A percentile compares a stretch with the other conserved stretches of the same genome.
Conservation (phyloP, 2,888 invertebrate species). For the Ethmia dodecea region DNA sequence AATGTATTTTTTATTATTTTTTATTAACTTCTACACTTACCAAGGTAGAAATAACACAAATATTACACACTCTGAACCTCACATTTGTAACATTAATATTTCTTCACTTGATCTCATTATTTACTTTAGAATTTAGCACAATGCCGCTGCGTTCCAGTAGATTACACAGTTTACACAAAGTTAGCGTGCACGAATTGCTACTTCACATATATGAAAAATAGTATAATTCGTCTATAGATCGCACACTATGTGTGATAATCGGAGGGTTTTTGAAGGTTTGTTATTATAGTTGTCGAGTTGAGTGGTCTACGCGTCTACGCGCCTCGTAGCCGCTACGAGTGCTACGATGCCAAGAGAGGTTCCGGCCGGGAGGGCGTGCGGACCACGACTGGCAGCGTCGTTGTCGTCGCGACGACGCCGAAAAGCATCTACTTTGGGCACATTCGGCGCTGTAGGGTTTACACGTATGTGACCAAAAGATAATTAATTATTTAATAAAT, state of each 20-base stretch:
- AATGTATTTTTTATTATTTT: no score
- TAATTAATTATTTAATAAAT: no score
- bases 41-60: no score
- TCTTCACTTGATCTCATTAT: conserved; percentile 24
- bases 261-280: no score
- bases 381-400: conserved; percentile 37
- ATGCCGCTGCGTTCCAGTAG: conserved; percentile 7
- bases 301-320: conserved; percentile 27
- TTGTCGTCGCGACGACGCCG: conserved; percentile 3
- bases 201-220: not conserved
- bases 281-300: conserved; percentile 2
- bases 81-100: conserved; percentile 27
- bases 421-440: conserved; percentile 11
- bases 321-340: conserved; percentile 26
- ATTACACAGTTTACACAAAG: conserved; percentile 20
- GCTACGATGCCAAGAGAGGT: conserved; percentile 27
- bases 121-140: conserved; percentile 30
- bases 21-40: no score
- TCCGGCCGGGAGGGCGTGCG: conserved; percentile 30
- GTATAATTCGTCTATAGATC: not conserved
- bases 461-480: no score
- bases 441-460: conserved; percentile 8
- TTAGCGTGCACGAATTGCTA: conserved; percentile 3
- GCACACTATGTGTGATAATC: no score
- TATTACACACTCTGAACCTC: no score